A percentile compares a stretch with the other conserved stretches of the same genome.
Conservation (phyloP, 2,113 vertebrate genomes). For the Oryctolagus cuniculus region DNA sequence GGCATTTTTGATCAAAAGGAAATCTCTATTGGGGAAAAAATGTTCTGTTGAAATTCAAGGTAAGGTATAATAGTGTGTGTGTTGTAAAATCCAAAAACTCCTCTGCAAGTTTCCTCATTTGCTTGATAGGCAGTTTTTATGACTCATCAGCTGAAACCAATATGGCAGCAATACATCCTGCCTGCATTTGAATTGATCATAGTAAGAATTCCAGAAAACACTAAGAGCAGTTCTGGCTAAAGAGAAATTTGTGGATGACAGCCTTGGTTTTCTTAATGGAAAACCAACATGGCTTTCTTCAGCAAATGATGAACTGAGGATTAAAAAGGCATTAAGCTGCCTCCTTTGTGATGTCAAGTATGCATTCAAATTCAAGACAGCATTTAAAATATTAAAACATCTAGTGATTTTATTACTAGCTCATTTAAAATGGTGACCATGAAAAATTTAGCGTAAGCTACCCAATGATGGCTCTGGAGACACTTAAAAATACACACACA, state of each 20-base stretch:
- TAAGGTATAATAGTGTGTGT: not conserved
- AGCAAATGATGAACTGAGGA: slow-evolving; percentile 74
- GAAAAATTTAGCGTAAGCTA: slow-evolving; percentile 80
- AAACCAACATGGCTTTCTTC: slow-evolving; percentile 75
- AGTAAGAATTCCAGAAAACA: slow-evolving; percentile 75
- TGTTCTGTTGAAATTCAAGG: slow-evolving; percentile 18
- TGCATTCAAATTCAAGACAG: slow-evolving; percentile 79
- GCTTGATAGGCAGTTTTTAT: slow-evolving; percentile 29
- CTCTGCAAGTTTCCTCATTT: not conserved
- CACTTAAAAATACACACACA: slow-evolving; percentile 78
- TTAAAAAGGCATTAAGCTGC: slow-evolving; percentile 80
- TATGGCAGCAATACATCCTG: slow-evolving; percentile 43
- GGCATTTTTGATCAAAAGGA: not conserved
- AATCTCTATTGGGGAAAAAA: not conserved
- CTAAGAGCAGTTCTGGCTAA: slow-evolving; percentile 56
- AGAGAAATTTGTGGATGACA: slow-evolving; percentile 64
- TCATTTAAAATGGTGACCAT: slow-evolving; percentile 77
- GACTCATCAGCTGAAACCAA: slow-evolving; percentile 52
- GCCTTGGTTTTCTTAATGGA: slow-evolving; percentile 72
- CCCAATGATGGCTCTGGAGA: slow-evolving; percentile 75
- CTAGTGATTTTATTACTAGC: slow-evolving; percentile 78
- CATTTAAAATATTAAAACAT: slow-evolving; percentile 80
- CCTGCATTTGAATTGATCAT: slow-evolving; percentile 70
- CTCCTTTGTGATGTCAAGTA: slow-evolving; percentile 79
- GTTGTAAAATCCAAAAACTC: not conserved